Conservation (phyloP, 1,140 invertebrate genomes). For the Manduca sexta region DNA sequence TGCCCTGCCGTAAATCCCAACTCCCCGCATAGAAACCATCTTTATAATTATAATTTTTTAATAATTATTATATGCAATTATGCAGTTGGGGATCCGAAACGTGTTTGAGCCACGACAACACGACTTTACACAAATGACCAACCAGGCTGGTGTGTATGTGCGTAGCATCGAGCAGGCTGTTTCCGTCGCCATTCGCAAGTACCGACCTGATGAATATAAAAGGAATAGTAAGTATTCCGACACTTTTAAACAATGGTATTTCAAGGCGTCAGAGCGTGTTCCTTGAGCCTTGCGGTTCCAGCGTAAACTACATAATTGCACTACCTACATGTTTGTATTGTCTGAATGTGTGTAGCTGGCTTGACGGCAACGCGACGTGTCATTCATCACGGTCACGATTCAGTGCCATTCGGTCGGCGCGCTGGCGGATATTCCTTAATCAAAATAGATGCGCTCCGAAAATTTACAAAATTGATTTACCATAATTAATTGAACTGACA, state of each 20-base stretch:
- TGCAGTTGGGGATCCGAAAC: conserved; percentile 81
- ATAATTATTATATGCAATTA: not conserved
- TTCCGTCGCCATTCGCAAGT: conserved; percentile 84
- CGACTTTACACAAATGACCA: conserved; percentile 84
- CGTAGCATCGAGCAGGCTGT: conserved; percentile 88
- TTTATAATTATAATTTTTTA: not conserved
- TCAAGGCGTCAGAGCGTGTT: no score
- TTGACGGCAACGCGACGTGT: conserved; percentile 21
- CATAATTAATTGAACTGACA: conserved; percentile 32
- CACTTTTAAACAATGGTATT: not conserved
- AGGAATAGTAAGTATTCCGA: conserved; percentile 68
- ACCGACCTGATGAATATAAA: conserved; percentile 72
- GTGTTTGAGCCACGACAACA: conserved; percentile 84
- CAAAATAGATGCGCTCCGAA: conserved; percentile 29
- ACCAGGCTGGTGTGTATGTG: conserved; percentile 81
- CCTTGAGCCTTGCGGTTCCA: conserved; percentile 28
- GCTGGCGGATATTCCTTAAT: conserved; percentile 37
- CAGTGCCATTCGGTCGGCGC: conserved; percentile 5
- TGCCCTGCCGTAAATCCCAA: not conserved
- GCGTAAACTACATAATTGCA: conserved; percentile 48
- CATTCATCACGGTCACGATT: conserved; percentile 29
- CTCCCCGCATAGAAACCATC: not conserved
- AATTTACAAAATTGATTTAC: conserved; percentile 36
- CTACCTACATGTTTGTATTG: not conserved
- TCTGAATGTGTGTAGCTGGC: conserved; percentile 8